A percentile compares a stretch with the other conserved stretches of the same genome.
These are phyloP conservation scores for Echeneis naucrates DNA, from an alignment of 2,797 vertebrate species.

Conservation along the genomic window DNA sequence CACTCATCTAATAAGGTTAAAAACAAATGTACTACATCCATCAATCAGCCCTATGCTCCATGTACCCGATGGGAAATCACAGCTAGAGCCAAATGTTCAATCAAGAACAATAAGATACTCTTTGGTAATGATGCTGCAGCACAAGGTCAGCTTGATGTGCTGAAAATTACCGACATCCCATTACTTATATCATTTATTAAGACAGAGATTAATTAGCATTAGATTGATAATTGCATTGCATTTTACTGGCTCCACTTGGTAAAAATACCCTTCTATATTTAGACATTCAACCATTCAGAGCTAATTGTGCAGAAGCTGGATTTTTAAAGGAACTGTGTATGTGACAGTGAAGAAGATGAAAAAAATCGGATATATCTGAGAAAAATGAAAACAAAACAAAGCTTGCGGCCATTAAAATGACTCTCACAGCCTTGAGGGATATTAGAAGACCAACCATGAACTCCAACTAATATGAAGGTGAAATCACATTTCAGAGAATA, in stretches of 20 bases:
- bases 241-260: constrained; percentile 15
- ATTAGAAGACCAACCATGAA: neutral
- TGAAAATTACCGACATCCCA: constrained; percentile 24
- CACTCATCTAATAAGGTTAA: neutral
- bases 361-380: neutral
- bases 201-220: constrained; percentile 24
- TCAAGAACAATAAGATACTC: neutral
- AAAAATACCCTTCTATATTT: constrained; percentile 31
- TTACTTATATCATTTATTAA: constrained; percentile 26
- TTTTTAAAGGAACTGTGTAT: constrained; percentile 9
- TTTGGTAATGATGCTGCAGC: constrained; percentile 9
- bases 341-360: constrained; percentile 4
- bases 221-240: constrained; percentile 34
- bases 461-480: neutral
- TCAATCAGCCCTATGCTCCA: neutral
- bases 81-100: neutral
- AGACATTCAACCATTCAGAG: constrained; percentile 17
- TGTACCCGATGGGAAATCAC: neutral
- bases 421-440: neutral
- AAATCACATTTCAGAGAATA: neutral
- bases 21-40: neutral
- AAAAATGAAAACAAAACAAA: no score
- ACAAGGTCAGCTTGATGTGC: constrained; percentile 21
- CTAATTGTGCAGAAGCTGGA: constrained; percentile 15
- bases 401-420: neutral